Base-by-base conservation (phyloP, 2,113 vertebrate genomes). In the Pagrus major region DNA sequence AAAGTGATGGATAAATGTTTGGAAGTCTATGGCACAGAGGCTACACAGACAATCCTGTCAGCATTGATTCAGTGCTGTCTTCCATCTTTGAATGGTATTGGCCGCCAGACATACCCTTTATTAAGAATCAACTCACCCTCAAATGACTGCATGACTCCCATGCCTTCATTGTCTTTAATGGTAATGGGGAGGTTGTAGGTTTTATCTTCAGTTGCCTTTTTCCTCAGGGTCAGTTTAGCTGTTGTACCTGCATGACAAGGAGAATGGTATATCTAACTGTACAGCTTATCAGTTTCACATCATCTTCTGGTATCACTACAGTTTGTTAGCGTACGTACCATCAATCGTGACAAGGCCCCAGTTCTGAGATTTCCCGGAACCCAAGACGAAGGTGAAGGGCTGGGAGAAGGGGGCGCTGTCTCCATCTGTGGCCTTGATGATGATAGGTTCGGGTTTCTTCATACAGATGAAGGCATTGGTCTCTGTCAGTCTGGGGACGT, bases 321-420 rank as follows among this genome's bases (percentile, higher is more conserved):
- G 12, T 23, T 2, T 16, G 3, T 81, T 15, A 12, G 23, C 10
- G 1, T 81, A 95, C 94, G 1, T 83, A 95, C 95, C 94, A 14
- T 95, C 91, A 3, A 93, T 11, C 2, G 12, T 7, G 7, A 8
- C 31, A 54, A 95, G 84, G 0, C 93, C 90, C 93, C 94, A 95
- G 92, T 95, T 95, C 47, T 74, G 75, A 5, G 87, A 94, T 69
- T 91, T 94, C 80, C 25, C 58, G 2, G 44, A 61, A 11, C 15
- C 44, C 1, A 94, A 66, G 54, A 46, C 1, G 60, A 95, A 95
- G 25, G 89, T 92, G 80, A 95, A 95, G 2, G 95, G 95, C 39
- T 90, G 23, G 3, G 87, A 89, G 65, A 92, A 95, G 27, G 94
- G 94, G 6, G 67, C 33, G 0, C 63, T 67, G 78, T 95, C 95